Percentiles rank a stretch among this genome's conserved stretches.
Evolutionary conservation across 2,113 vertebrate species (phyloP).

Genomic region (Nibea albiflora): DNA sequence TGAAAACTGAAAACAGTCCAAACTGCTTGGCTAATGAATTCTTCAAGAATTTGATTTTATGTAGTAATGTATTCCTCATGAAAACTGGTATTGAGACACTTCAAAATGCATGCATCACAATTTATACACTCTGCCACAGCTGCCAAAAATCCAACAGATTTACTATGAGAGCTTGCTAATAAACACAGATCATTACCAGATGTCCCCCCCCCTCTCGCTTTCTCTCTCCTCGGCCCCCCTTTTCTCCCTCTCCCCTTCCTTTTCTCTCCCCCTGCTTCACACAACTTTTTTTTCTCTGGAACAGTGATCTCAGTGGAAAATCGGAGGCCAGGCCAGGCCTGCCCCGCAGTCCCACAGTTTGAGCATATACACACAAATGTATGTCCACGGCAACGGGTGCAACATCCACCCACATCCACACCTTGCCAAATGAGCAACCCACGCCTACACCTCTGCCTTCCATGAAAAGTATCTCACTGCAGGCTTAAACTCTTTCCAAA

Average conservation of each 20-base stretch:
- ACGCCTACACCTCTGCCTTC: slow-evolving; percentile 11
- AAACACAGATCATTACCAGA: slow-evolving; percentile 83
- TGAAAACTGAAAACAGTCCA: slow-evolving; percentile 14
- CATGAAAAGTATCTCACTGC: background rate
- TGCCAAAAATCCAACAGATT: slow-evolving; percentile 74
- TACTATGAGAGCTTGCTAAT: slow-evolving; percentile 76
- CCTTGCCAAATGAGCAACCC: slow-evolving; percentile 52
- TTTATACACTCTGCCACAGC: slow-evolving; percentile 40
- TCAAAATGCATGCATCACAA: slow-evolving; percentile 32
- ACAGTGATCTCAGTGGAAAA: slow-evolving; percentile 85
- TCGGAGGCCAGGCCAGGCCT: slow-evolving; percentile 69
- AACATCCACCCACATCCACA: slow-evolving; percentile 56
- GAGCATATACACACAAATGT: slow-evolving; percentile 9
- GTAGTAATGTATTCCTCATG: slow-evolving; percentile 27
- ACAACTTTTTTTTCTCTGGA: slow-evolving; percentile 47
- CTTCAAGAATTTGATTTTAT: slow-evolving; percentile 19
- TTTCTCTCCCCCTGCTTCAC: slow-evolving; percentile 4
- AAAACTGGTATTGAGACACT: slow-evolving; percentile 44
- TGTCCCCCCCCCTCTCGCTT: slow-evolving; percentile 46
- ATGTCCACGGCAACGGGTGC: slow-evolving; percentile 43
- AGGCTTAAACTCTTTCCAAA: slow-evolving; percentile 39
- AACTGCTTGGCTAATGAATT: slow-evolving; percentile 17
- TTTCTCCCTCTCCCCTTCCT: slow-evolving; percentile 1
- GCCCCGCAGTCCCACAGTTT: slow-evolving; percentile 31
- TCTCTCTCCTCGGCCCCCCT: background rate